phyloP scores from a whole-genome alignment of 2,113 vertebrate species.

The Peromyscus polionotus region DNA sequence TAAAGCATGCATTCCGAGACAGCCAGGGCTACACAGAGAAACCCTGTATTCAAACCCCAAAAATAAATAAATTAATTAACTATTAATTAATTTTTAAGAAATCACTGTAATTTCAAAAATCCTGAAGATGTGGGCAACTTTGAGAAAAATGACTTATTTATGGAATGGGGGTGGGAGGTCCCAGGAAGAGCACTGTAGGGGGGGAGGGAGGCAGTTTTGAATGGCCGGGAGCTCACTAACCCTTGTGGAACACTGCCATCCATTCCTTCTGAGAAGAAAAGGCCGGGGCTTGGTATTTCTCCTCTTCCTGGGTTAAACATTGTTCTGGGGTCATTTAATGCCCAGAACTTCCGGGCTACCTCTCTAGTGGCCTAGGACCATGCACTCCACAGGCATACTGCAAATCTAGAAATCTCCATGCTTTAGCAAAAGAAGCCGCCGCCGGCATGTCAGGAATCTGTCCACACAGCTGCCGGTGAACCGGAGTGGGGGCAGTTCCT shows the following conservation, averaged over 20 bases:
- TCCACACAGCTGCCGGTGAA: not conserved
- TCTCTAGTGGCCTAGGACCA: not conserved
- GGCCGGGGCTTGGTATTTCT: not conserved
- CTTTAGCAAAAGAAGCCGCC: not conserved
- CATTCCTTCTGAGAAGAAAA: not conserved
- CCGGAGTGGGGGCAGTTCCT: not conserved
- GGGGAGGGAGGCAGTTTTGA: not conserved
- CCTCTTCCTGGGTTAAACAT: not conserved
- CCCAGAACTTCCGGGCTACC: slow-evolving; percentile 6
- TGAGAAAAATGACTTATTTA: not conserved
- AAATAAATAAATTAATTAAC: not conserved
- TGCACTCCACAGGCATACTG: not conserved
- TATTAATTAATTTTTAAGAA: not conserved
- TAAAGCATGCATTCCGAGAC: not conserved
- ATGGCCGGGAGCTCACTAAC: not conserved
- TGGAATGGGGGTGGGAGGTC: not conserved
- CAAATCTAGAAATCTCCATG: not conserved
- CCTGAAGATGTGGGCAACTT: not conserved
- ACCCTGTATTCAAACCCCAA: not conserved
- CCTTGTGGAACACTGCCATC: not conserved
- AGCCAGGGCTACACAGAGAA: not conserved
- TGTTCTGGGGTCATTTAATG: not conserved
- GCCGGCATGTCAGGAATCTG: not conserved
- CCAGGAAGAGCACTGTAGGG: not conserved
- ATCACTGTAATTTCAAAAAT: not conserved